Conservation (phyloP, 2,113 vertebrate genomes). For the Pterocles gutturalis region DNA sequence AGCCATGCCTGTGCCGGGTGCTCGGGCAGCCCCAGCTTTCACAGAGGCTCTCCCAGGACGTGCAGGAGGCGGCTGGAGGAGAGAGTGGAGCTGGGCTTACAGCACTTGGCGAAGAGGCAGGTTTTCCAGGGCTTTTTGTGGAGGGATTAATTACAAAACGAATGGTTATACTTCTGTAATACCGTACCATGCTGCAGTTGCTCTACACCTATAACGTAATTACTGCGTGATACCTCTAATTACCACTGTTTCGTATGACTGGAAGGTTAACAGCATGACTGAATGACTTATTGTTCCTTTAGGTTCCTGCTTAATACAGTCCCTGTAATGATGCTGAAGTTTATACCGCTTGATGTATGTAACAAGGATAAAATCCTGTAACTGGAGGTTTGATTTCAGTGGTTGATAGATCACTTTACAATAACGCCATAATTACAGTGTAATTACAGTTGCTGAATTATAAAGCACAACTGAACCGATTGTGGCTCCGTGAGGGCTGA, state of each 20-base stretch:
- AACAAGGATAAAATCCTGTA: neutral
- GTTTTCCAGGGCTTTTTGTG: neutral
- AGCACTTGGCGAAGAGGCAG: neutral
- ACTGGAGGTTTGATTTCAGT: neutral
- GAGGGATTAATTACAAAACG: neutral
- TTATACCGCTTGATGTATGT: neutral
- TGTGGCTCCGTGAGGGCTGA: neutral
- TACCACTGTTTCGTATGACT: conserved; percentile 46
- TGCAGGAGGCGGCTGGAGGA: neutral
- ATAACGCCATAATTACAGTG: neutral
- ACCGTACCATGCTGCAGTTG: neutral
- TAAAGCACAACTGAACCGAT: neutral
- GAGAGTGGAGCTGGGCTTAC: neutral
- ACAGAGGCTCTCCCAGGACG: accelerated
- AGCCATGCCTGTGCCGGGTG: neutral
- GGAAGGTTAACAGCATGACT: conserved; percentile 47
- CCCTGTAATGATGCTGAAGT: neutral
- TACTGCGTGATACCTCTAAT: conserved; percentile 49
- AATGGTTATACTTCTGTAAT: neutral
- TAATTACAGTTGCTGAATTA: neutral
- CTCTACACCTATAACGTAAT: conserved; percentile 58
- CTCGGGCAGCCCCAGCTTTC: neutral
- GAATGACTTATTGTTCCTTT: conserved; percentile 42
- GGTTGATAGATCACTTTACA: conserved; percentile 3
- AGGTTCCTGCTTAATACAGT: neutral